phyloP scores from a whole-genome alignment of 1,140 invertebrate genomes.

The Gonioctena quinquepunctata region DNA sequence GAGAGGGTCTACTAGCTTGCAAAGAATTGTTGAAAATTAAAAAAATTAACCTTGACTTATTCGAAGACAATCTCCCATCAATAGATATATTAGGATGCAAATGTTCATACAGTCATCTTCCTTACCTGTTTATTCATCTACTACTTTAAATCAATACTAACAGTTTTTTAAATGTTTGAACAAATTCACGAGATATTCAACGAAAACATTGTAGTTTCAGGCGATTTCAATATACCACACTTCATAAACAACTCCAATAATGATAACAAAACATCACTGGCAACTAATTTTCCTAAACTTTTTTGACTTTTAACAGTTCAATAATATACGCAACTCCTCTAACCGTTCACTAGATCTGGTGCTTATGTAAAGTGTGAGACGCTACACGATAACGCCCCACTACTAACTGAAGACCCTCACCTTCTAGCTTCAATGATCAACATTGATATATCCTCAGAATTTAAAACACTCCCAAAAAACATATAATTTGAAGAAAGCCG shows the following conservation, averaged over 20 bases:
- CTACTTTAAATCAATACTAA: neutral
- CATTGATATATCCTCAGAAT: no score
- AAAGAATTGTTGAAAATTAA: neutral
- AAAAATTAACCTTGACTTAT: slow-evolving; percentile 3
- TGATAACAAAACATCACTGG: no score
- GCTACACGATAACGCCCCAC: no score
- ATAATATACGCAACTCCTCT: no score
- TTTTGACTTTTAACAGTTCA: no score
- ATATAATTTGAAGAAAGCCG: no score
- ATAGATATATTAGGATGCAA: neutral
- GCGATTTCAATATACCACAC: neutral
- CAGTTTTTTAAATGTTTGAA: neutral
- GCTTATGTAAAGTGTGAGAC: no score
- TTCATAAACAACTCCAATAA: neutral
- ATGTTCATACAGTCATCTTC: neutral
- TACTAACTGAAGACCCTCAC: no score
- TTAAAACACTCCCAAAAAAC: no score
- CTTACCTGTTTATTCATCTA: neutral
- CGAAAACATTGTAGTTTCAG: neutral
- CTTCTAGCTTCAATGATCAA: no score
- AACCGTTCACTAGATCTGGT: no score
- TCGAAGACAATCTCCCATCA: neutral
- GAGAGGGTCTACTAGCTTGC: neutral
- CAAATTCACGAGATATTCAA: neutral
- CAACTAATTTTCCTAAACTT: no score